Evolutionary conservation across 2,113 vertebrate genomes (phyloP), one percentile per base, ranked within the genome.

Genomic region (Macquaria australasica): DNA sequence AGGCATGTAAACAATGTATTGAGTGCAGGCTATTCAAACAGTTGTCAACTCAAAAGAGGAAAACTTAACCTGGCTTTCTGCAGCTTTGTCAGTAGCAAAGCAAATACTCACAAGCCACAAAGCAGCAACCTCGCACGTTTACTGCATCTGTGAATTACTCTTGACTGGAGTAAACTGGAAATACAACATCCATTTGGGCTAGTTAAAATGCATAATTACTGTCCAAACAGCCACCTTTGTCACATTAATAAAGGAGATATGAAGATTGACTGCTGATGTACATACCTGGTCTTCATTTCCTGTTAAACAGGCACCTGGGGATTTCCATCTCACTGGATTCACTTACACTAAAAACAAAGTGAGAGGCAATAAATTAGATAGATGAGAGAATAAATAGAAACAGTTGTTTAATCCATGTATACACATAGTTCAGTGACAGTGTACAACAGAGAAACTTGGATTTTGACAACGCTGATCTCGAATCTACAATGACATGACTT

Each of bases 261-360:
- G 15, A 50, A 75, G 56, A 48, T 0, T 75, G 37, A 23, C 10
- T 6, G 67, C 45, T n/a, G 59, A 66, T 25, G 3, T 7, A 71
- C 73, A 20, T 37, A 82, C 73, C 81, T 69, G 31, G 7, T 69
- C 6, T 62, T 83, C 18, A 60, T 62, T 21, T 60, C 31, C 51
- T 60, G 53, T 50, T 59, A 1, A 74, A 69, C 5, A 2, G 31
- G 25, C 50, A 25, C 48, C 14, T 0, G 0, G 39, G 14, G 5
- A 31, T 10, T 58, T 51, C 63, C 81, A 31, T 76, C 63, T 53
- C 55, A 63, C 16, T 75, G 41, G 37, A 71, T 50, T 55, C 62
- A 39, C 6, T 58, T 23, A 23, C 20, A 34, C 73, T 63, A 34
- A 53, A 81, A 62, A 37, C 21, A 25, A 59, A 60, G 31, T 28